A percentile compares a stretch with the other conserved stretches of the same genome.
Evolutionary conservation across 2,797 vertebrate species (phyloP).

Genomic region (Squalus acanthias): DNA sequence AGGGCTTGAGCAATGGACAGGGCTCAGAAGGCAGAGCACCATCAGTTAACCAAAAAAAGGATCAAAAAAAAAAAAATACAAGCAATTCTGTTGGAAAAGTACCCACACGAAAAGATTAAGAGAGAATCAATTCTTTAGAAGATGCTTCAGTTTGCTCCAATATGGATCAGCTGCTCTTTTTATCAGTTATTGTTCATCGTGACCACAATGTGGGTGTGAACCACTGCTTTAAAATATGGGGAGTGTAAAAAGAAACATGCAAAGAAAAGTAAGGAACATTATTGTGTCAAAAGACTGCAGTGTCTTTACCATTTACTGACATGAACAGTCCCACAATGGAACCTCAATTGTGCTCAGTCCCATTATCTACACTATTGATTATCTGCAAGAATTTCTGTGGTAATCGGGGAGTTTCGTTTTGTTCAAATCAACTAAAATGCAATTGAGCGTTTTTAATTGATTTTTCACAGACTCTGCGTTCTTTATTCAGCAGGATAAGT

Average conservation of each 20-base stretch:
- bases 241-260: neutral
- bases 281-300: neutral
- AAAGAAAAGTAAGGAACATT: neutral
- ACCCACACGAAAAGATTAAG: neutral
- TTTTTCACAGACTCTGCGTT: neutral
- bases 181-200: neutral
- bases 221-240: neutral
- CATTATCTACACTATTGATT: neutral
- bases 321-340: neutral
- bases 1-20: no score
- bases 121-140: neutral
- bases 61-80: neutral
- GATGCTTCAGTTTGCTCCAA: neutral
- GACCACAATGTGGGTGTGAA: neutral
- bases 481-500: neutral
- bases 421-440: slow-evolving; percentile 3
- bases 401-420: neutral
- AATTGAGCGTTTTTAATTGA: slow-evolving; percentile 16
- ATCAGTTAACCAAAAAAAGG: neutral
- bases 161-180: neutral
- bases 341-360: neutral
- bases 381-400: slow-evolving; percentile 3
- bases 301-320: neutral
- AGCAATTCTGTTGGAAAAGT: neutral
- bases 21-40: neutral